Percentiles rank a stretch among this genome's conserved stretches.
These are phyloP conservation scores for Muscicapa adusta DNA, from an alignment of 2,113 vertebrate species.

Conservation along the genomic window DNA sequence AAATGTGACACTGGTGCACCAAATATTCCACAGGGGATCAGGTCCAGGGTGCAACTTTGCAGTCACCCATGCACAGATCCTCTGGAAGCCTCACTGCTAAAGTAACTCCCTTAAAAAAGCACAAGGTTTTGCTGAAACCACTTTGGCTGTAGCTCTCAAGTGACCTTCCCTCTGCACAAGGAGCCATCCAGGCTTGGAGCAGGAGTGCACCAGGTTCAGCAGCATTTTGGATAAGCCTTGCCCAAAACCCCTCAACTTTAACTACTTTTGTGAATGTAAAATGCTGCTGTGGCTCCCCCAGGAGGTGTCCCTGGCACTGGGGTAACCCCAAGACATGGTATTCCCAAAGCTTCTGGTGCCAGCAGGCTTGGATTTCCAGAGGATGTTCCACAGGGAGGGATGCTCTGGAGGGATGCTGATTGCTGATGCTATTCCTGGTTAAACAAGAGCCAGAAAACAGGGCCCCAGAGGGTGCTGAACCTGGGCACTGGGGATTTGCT, in stretches of 20 bases:
- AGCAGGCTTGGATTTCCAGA: accelerated
- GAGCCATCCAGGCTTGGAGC: accelerated
- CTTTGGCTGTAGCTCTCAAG: not conserved
- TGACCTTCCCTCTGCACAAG: accelerated
- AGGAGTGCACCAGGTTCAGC: not conserved
- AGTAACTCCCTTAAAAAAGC: not conserved
- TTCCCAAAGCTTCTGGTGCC: not conserved
- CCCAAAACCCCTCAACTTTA: not conserved
- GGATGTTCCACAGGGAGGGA: not conserved
- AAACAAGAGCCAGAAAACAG: not conserved
- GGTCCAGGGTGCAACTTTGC: not conserved
- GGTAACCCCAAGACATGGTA: not conserved
- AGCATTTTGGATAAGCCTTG: not conserved
- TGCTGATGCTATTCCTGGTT: not conserved
- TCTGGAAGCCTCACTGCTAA: not conserved
- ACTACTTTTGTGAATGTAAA: not conserved
- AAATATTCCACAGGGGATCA: not conserved
- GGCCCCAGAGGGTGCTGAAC: not conserved
- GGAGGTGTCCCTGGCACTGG: not conserved
- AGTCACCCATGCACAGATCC: not conserved
- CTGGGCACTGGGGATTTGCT: not conserved
- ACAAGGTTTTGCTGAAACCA: not conserved
- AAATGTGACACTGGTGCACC: not conserved
- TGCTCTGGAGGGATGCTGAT: accelerated
- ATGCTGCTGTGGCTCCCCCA: not conserved